These are phyloP conservation scores for Diplazon laetatorius DNA, from an alignment of 2,888 invertebrate genomes.

Conservation along the genomic window DNA sequence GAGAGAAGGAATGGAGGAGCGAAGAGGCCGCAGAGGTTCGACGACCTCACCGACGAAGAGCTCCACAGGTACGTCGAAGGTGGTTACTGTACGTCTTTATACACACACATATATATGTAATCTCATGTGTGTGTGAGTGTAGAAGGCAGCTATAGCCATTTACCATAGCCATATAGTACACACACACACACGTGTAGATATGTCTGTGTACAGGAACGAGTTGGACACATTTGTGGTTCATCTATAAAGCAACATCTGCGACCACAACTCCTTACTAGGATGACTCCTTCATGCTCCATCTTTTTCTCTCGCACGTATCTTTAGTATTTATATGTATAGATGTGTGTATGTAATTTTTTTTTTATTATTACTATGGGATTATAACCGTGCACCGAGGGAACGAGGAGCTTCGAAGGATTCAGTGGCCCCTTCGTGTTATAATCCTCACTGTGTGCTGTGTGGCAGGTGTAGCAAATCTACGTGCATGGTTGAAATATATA, in stretches of 20 bases:
- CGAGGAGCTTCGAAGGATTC: background rate
- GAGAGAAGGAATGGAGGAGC: slow-evolving; percentile 51
- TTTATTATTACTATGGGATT: too few relatives aligned
- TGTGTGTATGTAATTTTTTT: too few relatives aligned
- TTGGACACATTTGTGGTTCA: too few relatives aligned
- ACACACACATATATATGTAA: slow-evolving; percentile 1
- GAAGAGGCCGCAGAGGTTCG: slow-evolving; percentile 59
- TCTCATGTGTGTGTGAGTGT: slow-evolving; percentile 1
- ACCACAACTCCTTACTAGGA: slow-evolving; percentile 61
- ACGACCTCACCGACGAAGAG: slow-evolving; percentile 62
- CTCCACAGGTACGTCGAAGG: slow-evolving; percentile 41
- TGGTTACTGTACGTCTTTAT: background rate
- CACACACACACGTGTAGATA: slow-evolving; percentile 12
- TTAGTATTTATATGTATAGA: slow-evolving; percentile 5
- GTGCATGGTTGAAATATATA: background rate
- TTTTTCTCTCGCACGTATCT: slow-evolving; percentile 27
- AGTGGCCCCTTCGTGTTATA: background rate
- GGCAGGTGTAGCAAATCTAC: slow-evolving; percentile 34
- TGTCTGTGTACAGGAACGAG: slow-evolving; percentile 24
- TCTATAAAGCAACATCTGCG: slow-evolving; percentile 15
- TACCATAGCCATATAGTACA: too few relatives aligned
- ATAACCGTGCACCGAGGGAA: slow-evolving; percentile 33
- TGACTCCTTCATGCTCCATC: slow-evolving; percentile 19
- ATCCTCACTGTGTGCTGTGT: slow-evolving; percentile 19
- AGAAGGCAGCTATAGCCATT: too few relatives aligned